Conservation (phyloP, 2,888 invertebrate genomes). For the Ecliptopera silaceata region DNA sequence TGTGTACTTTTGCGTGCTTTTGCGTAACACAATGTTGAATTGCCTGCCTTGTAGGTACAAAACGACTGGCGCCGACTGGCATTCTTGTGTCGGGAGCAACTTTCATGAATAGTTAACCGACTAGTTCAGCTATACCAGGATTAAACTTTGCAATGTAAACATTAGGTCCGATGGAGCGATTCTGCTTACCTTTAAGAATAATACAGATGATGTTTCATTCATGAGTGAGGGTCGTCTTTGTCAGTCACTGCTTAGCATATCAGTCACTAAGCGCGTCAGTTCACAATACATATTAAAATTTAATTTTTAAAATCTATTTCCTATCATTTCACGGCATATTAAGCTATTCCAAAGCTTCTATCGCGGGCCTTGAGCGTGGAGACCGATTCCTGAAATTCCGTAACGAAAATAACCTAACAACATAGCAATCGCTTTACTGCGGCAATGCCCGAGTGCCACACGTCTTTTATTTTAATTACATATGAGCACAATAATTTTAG, state of each 20-base stretch:
- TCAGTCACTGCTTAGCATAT: conserved; percentile 28
- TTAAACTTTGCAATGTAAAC: conserved; percentile 53
- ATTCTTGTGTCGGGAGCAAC: conserved; percentile 75
- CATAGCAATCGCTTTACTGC: too few species aligned
- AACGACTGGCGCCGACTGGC: conserved; percentile 67
- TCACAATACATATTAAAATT: too few species aligned
- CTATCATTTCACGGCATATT: too few species aligned
- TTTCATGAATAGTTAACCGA: conserved; percentile 78
- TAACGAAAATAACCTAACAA: too few species aligned
- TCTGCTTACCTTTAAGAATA: conserved; percentile 42
- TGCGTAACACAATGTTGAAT: conserved; percentile 23
- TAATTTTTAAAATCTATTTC: too few species aligned
- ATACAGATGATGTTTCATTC: conserved; percentile 45
- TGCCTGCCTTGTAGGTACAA: conserved; percentile 25
- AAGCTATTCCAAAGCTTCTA: too few species aligned
- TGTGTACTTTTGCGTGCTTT: conserved; percentile 4
- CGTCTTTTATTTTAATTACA: too few species aligned
- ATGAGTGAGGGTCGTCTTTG: conserved; percentile 33
- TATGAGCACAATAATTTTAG: too few species aligned
- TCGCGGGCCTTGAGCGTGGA: too few species aligned
- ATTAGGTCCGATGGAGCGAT: conserved; percentile 45
- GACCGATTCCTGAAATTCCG: too few species aligned
- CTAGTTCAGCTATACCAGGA: conserved; percentile 62
- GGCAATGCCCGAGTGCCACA: too few species aligned
- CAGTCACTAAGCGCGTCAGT: conserved; percentile 15